A percentile compares a stretch with the other conserved stretches of the same genome.
Evolutionary conservation across 2,888 invertebrate species (phyloP).

Genomic region (Elmis aenea): DNA sequence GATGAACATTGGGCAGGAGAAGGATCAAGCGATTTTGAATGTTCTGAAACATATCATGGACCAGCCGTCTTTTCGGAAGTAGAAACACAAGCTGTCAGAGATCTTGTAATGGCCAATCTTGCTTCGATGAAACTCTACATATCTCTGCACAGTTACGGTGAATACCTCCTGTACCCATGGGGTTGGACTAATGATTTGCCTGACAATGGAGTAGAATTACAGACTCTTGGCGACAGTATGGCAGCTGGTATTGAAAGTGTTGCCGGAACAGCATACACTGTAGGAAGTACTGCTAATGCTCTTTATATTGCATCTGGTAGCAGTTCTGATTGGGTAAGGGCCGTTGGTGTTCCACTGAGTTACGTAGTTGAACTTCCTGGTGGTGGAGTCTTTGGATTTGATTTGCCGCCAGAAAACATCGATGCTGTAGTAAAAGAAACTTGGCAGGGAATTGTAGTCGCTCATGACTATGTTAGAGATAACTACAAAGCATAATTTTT

Average conservation of each 20-base stretch:
- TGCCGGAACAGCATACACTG: constrained; percentile 47
- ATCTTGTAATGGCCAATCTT: constrained; percentile 51
- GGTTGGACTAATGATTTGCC: constrained; percentile 55
- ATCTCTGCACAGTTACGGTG: constrained; percentile 70
- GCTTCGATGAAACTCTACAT: constrained; percentile 58
- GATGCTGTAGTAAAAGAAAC: constrained; percentile 54
- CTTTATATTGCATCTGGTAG: constrained; percentile 57
- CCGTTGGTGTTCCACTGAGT: constrained; percentile 52
- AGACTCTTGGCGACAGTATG: constrained; percentile 45
- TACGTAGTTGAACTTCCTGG: constrained; percentile 64
- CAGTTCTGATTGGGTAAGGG: constrained; percentile 62
- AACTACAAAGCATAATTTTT: too few relatives aligned
- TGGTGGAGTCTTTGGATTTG: constrained; percentile 49
- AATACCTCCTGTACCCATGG: constrained; percentile 65
- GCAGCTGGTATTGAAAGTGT: constrained; percentile 43
- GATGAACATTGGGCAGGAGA: constrained; percentile 60
- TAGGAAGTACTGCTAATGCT: constrained; percentile 46
- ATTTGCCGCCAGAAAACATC: constrained; percentile 54
- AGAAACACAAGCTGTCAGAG: constrained; percentile 45
- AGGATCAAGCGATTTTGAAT: constrained; percentile 40
- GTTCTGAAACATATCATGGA: not conserved
- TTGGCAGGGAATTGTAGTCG: too few relatives aligned
- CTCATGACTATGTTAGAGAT: too few relatives aligned
- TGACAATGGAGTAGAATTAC: constrained; percentile 47
- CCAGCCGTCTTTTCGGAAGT: not conserved